phyloP scores from a whole-genome alignment of 2,113 vertebrate species.

The Isurus oxyrinchus region DNA sequence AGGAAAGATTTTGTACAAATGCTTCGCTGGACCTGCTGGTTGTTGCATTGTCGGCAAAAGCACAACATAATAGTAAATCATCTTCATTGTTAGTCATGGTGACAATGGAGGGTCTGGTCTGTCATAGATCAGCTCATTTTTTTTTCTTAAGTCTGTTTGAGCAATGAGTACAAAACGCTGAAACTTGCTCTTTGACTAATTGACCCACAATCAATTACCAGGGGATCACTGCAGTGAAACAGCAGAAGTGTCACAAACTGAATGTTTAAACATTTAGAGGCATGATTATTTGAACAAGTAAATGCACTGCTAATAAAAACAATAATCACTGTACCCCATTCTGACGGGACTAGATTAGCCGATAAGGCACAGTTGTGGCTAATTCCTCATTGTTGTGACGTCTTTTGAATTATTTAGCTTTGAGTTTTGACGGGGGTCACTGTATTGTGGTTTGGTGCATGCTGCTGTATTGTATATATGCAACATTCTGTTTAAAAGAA shows the following conservation, averaged over 20 bases:
- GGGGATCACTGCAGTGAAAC: neutral
- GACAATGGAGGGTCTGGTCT: neutral
- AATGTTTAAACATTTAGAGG: slow-evolving; percentile 9
- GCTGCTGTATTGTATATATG: neutral
- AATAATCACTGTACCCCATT: slow-evolving; percentile 31
- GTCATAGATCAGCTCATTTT: neutral
- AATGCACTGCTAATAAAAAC: slow-evolving; percentile 30
- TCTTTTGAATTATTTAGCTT: neutral
- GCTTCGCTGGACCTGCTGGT: neutral
- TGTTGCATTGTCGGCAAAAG: neutral
- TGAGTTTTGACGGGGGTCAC: slow-evolving; percentile 20
- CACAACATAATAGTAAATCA: neutral
- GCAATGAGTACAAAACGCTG: neutral
- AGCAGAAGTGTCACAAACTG: neutral
- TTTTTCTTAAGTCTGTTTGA: neutral
- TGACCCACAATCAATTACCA: slow-evolving; percentile 34
- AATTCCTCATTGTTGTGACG: slow-evolving; percentile 28
- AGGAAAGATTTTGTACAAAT: neutral
- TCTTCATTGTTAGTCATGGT: neutral
- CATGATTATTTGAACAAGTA: slow-evolving; percentile 29
- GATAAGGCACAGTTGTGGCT: slow-evolving; percentile 28
- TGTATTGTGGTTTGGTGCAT: neutral
- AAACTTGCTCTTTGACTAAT: neutral
- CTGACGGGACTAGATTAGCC: slow-evolving; percentile 8
- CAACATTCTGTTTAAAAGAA: slow-evolving; percentile 14